Percentiles rank a stretch among this genome's conserved stretches.
phyloP scores from a whole-genome alignment of 2,113 vertebrate species.

The Echinops telfairi region DNA sequence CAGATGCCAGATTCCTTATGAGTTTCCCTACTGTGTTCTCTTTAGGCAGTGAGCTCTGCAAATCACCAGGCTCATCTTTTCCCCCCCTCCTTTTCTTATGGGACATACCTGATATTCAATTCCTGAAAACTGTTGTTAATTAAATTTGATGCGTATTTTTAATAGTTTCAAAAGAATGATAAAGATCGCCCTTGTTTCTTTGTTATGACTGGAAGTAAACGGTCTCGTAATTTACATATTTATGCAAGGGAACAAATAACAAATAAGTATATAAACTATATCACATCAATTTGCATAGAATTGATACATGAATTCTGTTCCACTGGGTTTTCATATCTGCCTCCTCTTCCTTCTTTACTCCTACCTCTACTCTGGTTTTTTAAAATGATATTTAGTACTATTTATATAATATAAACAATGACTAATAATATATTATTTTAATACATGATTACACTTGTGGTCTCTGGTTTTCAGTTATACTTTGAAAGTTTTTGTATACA shows the following conservation, averaged over 20 bases:
- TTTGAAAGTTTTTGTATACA: neutral
- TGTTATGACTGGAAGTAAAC: neutral
- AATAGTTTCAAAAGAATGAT: neutral
- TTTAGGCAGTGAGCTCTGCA: neutral
- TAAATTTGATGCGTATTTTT: neutral
- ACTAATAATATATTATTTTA: neutral
- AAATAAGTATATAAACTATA: neutral
- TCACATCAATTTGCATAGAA: too few relatives aligned
- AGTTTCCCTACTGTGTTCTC: neutral
- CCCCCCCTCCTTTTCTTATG: neutral
- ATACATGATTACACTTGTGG: neutral
- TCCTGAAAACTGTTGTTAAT: neutral
- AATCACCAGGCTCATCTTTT: neutral
- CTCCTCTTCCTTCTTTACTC: too few relatives aligned
- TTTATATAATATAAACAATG: neutral
- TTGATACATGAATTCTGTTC: too few relatives aligned
- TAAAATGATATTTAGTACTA: too few relatives aligned
- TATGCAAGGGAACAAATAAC: neutral
- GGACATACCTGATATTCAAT: neutral
- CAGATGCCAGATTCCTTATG: neutral
- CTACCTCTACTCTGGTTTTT: too few relatives aligned
- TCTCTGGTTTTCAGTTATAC: constrained; percentile 1
- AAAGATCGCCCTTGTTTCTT: neutral
- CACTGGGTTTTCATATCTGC: too few relatives aligned
- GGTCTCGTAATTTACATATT: neutral